Conservation (phyloP, 1,140 invertebrate genomes). For the Manduca sexta region DNA sequence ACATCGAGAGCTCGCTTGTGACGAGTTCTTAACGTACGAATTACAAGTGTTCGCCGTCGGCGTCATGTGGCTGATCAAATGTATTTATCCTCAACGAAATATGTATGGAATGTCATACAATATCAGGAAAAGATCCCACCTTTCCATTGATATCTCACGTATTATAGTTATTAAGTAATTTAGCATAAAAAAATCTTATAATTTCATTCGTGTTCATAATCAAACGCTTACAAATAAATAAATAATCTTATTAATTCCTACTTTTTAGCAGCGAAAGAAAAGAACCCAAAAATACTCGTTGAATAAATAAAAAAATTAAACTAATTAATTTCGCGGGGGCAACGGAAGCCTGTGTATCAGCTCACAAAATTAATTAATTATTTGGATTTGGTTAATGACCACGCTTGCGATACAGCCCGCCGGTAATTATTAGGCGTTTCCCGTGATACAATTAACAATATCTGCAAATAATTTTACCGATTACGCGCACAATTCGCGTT, state of each 20-base stretch:
- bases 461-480: slow-evolving; percentile 35
- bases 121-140: no score
- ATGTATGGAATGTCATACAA: background rate
- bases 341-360: slow-evolving; percentile 1
- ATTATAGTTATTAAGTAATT: no score
- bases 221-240: no score
- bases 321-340: background rate
- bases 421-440: slow-evolving; percentile 39
- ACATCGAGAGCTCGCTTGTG: no score
- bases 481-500: slow-evolving; percentile 17
- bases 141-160: no score
- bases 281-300: background rate
- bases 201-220: no score
- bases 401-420: slow-evolving; percentile 25
- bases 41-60: no score
- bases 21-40: no score
- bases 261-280: background rate
- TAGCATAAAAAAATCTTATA: no score
- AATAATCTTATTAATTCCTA: no score
- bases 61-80: no score
- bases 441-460: slow-evolving; percentile 43
- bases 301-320: background rate
- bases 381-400: slow-evolving; percentile 43
- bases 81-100: background rate
- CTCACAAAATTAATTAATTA: slow-evolving; percentile 38